Percentiles rank a stretch among this genome's conserved stretches.
Conservation (phyloP, 2,888 invertebrate species). For the Mantis religiosa region DNA sequence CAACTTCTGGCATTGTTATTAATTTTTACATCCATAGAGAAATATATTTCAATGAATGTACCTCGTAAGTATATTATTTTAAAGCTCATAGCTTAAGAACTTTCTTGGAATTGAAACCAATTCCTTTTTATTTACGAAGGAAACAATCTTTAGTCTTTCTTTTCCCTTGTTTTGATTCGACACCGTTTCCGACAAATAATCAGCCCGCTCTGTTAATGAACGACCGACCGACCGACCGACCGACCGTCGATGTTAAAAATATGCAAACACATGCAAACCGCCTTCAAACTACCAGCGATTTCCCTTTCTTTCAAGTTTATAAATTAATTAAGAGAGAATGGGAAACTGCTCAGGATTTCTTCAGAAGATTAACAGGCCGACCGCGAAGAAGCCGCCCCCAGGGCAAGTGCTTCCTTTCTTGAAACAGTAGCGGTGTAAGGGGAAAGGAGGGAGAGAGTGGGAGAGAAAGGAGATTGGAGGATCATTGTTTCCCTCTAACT, state of each 20-base stretch:
- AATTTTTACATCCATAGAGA: too few species aligned
- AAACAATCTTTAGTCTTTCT: neutral
- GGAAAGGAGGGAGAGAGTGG: neutral
- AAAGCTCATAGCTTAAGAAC: too few species aligned
- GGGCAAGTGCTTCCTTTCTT: neutral
- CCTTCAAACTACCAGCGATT: neutral
- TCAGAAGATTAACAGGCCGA: conserved; percentile 19
- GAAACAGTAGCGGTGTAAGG: neutral
- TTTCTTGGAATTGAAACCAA: too few species aligned
- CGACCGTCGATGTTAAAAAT: conserved; percentile 4
- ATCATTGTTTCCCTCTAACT: neutral
- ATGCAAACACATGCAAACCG: conserved; percentile 16
- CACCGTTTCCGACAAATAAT: neutral
- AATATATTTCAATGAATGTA: too few species aligned
- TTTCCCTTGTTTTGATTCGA: neutral
- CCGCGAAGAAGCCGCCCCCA: conserved; percentile 10
- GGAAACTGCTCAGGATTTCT: conserved; percentile 12
- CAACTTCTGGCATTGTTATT: too few species aligned
- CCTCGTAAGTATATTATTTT: too few species aligned
- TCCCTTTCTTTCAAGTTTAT: conserved; percentile 11
- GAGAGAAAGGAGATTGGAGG: neutral
- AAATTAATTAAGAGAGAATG: conserved; percentile 25
- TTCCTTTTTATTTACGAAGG: neutral
- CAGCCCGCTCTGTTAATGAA: conserved; percentile 1
- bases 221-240: neutral